These are phyloP conservation scores for Halcyon chelicuti DNA, from an alignment of 2,797 vertebrate genomes.

Conservation along the genomic window DNA sequence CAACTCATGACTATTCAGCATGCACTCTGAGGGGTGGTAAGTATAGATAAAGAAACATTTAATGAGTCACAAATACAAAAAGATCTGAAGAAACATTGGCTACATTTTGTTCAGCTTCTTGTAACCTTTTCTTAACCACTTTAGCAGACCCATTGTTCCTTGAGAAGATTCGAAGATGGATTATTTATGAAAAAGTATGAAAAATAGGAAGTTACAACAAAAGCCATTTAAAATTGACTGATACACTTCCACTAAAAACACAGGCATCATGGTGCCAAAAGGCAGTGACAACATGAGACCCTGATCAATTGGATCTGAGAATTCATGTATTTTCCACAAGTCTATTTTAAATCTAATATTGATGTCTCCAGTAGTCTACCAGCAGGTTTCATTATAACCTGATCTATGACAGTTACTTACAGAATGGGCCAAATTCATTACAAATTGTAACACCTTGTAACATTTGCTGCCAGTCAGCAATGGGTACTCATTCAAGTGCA, in stretches of 20 bases:
- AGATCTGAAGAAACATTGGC: neutral
- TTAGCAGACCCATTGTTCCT: neutral
- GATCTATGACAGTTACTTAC: neutral
- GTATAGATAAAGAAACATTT: neutral
- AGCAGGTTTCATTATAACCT: neutral
- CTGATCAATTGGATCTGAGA: neutral
- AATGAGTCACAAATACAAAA: neutral
- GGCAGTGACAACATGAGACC: neutral
- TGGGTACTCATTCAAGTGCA: neutral
- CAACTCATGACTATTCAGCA: fast-evolving
- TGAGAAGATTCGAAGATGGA: neutral
- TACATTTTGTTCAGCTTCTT: neutral
- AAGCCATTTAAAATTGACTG: neutral
- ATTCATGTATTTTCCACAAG: neutral
- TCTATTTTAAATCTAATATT: neutral
- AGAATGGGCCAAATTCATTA: neutral
- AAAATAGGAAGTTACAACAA: neutral
- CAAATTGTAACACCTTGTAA: neutral
- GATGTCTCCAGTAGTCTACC: neutral
- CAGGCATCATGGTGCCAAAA: neutral
- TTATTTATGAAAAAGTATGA: neutral
- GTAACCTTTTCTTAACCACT: neutral
- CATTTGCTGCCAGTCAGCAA: neutral
- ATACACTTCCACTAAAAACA: neutral
- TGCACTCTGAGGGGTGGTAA: neutral